Evolutionary conservation across 2,888 invertebrate species (phyloP), one percentile per base, ranked within the genome.

Genomic region (Diarsia rubi): DNA sequence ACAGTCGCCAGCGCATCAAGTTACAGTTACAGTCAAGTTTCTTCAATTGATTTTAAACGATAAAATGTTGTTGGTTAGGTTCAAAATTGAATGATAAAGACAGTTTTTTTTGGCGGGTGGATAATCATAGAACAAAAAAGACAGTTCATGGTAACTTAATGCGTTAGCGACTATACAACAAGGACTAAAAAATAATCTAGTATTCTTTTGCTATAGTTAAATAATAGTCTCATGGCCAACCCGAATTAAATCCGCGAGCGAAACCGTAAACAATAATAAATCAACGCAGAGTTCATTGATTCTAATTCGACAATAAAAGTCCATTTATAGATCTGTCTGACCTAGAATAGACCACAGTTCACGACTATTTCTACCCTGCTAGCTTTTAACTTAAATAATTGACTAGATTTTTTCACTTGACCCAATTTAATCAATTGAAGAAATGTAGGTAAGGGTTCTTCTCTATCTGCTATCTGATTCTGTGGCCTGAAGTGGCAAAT

Each of bases 261-360:
- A 62, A 62, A 24, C n/a, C 42, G 45, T 71, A 59, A 44, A 78
- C 60, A 79, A 52, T 11, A 71, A 76, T 75, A 79, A 79, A 72
- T 76, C 52, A 73, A 37, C 62, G 14, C 37, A n/a, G 63, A 74
- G 63, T 44, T 81, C 57, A 49, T 81, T 59, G 81, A 60, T 59
- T 75, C 64, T 42, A 24, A 65, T 77, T 81, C 44, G 37, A 65
- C 57, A 65, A 75, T 49, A 65, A 21, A 37, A 75, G 21, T 49
- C 45, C 47, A 75, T 65, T 75, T 64, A 52, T 77, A 59, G 49
- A 62, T 76, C 37, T 49, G 64, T 52, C 57, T 49, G 44, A 27
- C 37, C 37, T 57, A 59, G 63, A 80, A 64, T 77, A 74, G 62
- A 37, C 11, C 5, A 19, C 14, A 54, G 31, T 73, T 63, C 31